phyloP scores from a whole-genome alignment of 2,888 invertebrate species.

The Neoaliturus tenellus region DNA sequence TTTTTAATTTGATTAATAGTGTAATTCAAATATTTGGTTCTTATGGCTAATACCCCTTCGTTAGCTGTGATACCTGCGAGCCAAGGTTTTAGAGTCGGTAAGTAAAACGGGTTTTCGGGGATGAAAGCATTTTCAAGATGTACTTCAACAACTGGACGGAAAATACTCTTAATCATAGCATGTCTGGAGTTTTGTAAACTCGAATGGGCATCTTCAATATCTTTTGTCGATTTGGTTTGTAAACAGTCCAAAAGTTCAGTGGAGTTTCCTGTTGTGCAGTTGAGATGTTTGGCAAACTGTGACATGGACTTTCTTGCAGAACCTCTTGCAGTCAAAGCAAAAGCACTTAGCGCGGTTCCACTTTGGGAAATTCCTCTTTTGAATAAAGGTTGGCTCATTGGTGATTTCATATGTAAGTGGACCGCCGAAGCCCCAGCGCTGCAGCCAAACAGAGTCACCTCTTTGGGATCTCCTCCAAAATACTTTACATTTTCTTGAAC shows the following conservation, averaged over 20 bases:
- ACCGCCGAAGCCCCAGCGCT: constrained; percentile 30
- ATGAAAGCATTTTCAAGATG: constrained; percentile 5
- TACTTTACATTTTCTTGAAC: constrained; percentile 12
- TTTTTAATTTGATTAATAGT: background rate
- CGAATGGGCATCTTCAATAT: constrained; percentile 12
- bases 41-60: constrained; percentile 11
- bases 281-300: background rate
- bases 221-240: background rate
- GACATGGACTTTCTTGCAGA: background rate
- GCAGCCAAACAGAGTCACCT: constrained; percentile 27
- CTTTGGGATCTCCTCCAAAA: constrained; percentile 10
- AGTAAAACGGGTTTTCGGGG: background rate
- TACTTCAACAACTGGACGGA: constrained; percentile 32
- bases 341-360: background rate
- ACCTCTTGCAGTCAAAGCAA: background rate
- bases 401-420: constrained; percentile 43
- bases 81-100: constrained; percentile 32
- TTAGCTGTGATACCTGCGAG: constrained; percentile 8
- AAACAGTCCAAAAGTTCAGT: background rate
- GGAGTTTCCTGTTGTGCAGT: background rate
- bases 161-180: constrained; percentile 21
- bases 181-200: background rate
- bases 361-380: constrained; percentile 39
- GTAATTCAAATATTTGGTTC: background rate
- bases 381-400: background rate